These are phyloP conservation scores for Tragelaphus buxtoni DNA, from an alignment of 2,113 vertebrate species.

Conservation along the genomic window DNA sequence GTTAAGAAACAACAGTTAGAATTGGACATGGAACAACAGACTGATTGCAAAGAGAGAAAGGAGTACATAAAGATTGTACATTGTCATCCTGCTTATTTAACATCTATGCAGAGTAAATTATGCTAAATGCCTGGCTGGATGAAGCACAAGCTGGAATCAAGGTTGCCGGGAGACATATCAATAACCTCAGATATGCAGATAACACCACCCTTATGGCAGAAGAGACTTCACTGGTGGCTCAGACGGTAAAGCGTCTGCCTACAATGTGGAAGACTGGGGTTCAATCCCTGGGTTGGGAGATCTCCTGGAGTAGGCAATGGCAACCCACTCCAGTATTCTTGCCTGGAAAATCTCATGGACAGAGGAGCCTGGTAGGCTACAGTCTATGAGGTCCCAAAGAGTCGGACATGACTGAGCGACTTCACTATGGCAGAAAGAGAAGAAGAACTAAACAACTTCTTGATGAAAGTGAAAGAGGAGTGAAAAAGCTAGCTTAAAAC, in stretches of 20 bases:
- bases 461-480: neutral
- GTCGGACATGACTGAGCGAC: accelerated
- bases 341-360: too few relatives aligned
- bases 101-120: neutral
- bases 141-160: neutral
- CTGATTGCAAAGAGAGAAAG: neutral
- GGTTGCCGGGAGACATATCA: neutral
- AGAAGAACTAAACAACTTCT: neutral
- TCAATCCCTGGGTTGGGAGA: too few relatives aligned
- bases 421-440: neutral
- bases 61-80: neutral
- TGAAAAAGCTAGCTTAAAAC: neutral
- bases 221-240: neutral
- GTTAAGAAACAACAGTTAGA: neutral
- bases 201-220: neutral
- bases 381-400: too few relatives aligned
- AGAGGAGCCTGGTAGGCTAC: too few relatives aligned
- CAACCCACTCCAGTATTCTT: too few relatives aligned
- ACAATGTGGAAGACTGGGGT: accelerated
- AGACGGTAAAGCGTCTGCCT: accelerated
- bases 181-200: neutral
- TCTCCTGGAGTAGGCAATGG: too few relatives aligned
- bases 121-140: neutral
- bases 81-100: neutral
- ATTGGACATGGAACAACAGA: neutral